Evolutionary conservation across 2,797 vertebrate species (phyloP), one percentile per base, ranked within the genome.

Genomic region (Hippopotamyrus pictus): DNA sequence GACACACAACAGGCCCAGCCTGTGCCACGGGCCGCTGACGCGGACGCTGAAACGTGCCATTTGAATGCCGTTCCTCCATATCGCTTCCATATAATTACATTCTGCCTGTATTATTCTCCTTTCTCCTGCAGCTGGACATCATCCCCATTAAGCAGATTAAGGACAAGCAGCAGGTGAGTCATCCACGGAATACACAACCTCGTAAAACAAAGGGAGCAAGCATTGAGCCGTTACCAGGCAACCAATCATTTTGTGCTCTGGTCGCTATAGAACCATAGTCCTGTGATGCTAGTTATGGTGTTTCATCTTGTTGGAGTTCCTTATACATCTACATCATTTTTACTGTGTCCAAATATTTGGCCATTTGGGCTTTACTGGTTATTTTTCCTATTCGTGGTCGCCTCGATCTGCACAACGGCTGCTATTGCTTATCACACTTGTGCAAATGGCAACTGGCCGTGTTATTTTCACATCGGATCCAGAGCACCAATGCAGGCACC

Each of bases 181-280:
- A 94, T 92, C 82, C 44, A 53, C 62, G 91, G 91, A 90, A 89
- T 90, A 88, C 48, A 76, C 88, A 69, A 37, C 57, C 62, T 90
- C 41, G 11, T 86, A 46, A 69, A 57, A 87, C 89, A 88, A 88
- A 87, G 9, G 51, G 44, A 41, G 82, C 89, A 87, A 89, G 84
- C 89, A 90, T 91, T 93, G 89, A 89, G 62, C 91, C n/a, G 94
- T 96, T 93, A 93, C 95, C 93, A 93, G 92, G 95, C 37, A 91
- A 95, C 92, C 86, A 29, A 89, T 85, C 87, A 89, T 90, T 94
- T 92, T 89, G 37, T 93, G 92, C 90, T 87, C 91, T 94, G 93
- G 92, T 93, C 91, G 94, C 92, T 91, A 92, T 86, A 94, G 94
- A 93, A 94, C 95, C 94, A n/a, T 88, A 65, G n/a, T n/a, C 57